Percentiles rank a stretch among this genome's conserved stretches.
Evolutionary conservation across 1,140 invertebrate species (phyloP).

Genomic region (Lithobius niger): DNA sequence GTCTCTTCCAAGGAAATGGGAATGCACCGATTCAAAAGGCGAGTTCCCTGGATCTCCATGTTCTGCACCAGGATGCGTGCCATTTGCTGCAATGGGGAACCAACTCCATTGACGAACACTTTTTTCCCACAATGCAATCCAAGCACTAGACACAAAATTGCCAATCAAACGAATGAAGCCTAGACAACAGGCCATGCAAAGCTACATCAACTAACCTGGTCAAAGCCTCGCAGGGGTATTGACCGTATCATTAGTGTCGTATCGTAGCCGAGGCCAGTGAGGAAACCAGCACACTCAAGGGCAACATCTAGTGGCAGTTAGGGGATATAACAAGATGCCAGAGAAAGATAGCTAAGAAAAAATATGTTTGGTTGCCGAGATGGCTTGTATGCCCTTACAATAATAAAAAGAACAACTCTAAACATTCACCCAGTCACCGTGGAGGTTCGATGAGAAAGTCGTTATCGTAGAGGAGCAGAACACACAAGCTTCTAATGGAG

Average conservation of each 20-base stretch:
- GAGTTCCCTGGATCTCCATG: constrained; percentile 70
- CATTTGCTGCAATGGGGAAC: constrained; percentile 51
- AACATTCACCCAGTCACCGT: too few relatives aligned
- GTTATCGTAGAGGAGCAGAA: too few relatives aligned
- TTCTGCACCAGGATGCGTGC: constrained; percentile 65
- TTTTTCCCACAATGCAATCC: too few relatives aligned
- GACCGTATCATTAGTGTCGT: constrained; percentile 83
- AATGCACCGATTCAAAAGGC: constrained; percentile 64
- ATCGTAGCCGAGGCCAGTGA: constrained; percentile 75
- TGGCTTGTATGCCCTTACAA: too few relatives aligned
- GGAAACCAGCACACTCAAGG: constrained; percentile 91
- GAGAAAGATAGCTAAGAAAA: too few relatives aligned
- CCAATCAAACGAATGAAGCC: not conserved
- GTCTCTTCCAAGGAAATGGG: constrained; percentile 57
- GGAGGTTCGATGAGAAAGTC: too few relatives aligned
- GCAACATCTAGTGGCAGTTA: constrained; percentile 50
- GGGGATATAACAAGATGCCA: not conserved
- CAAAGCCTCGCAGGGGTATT: constrained; percentile 85
- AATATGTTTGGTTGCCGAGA: too few relatives aligned
- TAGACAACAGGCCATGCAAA: not conserved
- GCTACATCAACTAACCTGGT: constrained; percentile 50
- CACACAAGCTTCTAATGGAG: too few relatives aligned
- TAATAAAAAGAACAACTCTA: too few relatives aligned
- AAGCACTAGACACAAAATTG: constrained; percentile 10
- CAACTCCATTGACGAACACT: too few relatives aligned